Conservation (phyloP, 2,113 vertebrate genomes). For the Vulpes lagopus region DNA sequence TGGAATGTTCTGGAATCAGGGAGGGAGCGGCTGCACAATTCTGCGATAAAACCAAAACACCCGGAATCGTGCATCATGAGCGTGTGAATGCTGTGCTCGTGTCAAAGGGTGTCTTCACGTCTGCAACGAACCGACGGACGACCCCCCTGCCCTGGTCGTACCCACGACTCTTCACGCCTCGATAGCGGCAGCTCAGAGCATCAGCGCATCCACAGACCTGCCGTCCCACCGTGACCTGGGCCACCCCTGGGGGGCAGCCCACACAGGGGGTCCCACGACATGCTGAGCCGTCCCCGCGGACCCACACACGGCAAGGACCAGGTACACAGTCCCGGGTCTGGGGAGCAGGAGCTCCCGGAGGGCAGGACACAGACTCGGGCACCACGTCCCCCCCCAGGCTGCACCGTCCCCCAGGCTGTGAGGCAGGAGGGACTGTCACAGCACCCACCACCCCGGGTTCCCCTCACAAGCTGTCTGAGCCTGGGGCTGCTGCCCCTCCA, state of each 20-base stretch:
- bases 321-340: neutral
- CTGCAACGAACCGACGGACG: neutral
- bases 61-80: fast-evolving
- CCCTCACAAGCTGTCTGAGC: neutral
- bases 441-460: neutral
- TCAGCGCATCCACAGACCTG: too few relatives aligned
- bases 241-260: neutral
- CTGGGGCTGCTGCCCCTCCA: neutral
- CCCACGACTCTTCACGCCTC: fast-evolving
- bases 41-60: neutral
- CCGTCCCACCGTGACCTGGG: neutral
- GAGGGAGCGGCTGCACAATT: neutral
- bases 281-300: neutral
- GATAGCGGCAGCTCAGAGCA: neutral
- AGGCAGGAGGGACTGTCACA: neutral
- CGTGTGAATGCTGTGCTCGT: fast-evolving
- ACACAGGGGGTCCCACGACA: neutral
- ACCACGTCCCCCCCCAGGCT: fast-evolving
- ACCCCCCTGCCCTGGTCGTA: neutral
- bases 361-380: neutral
- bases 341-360: fast-evolving
- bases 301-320: neutral
- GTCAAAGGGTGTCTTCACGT: too few relatives aligned
- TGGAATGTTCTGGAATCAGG: neutral
- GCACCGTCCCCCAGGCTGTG: neutral